Conservation (phyloP, 2,888 invertebrate genomes). For the Mythimna pallens region DNA sequence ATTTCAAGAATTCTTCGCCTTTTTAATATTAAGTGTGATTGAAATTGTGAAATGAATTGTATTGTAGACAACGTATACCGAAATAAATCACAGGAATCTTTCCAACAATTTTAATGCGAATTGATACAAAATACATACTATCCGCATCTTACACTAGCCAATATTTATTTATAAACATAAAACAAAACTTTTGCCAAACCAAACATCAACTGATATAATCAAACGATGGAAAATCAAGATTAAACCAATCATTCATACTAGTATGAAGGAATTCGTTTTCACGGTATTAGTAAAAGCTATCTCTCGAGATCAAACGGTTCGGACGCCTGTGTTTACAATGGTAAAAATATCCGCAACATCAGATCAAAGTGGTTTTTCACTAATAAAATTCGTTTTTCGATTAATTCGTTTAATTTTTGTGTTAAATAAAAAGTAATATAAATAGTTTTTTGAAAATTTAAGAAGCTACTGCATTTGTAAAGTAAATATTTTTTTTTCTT, state of each 20-base stretch:
- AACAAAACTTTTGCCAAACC: conserved; percentile 44
- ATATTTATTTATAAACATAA: conserved; percentile 49
- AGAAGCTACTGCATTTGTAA: background rate
- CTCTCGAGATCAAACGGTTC: conserved; percentile 52
- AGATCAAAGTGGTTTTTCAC: conserved; percentile 42
- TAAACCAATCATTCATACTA: conserved; percentile 35
- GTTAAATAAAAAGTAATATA: background rate
- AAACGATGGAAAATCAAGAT: conserved; percentile 10
- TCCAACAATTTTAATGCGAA: conserved; percentile 10
- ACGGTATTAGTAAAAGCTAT: conserved; percentile 37
- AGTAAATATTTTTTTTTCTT: conserved; percentile 5
- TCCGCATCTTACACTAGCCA: background rate
- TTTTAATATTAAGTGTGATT: too few relatives aligned
- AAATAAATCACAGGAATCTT: conserved; percentile 23
- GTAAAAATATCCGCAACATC: conserved; percentile 27
- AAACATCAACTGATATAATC: conserved; percentile 32
- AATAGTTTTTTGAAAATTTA: background rate
- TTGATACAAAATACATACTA: background rate
- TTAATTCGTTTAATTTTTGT: conserved; percentile 25
- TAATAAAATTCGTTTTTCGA: conserved; percentile 27
- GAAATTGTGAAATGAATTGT: too few relatives aligned
- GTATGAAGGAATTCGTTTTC: conserved; percentile 27
- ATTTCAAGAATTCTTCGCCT: too few relatives aligned
- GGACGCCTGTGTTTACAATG: conserved; percentile 20
- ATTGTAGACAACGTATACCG: background rate